A percentile compares a stretch with the other conserved stretches of the same genome.
phyloP scores from a whole-genome alignment of 2,888 invertebrate genomes.

The Xestia rhomboidea region DNA sequence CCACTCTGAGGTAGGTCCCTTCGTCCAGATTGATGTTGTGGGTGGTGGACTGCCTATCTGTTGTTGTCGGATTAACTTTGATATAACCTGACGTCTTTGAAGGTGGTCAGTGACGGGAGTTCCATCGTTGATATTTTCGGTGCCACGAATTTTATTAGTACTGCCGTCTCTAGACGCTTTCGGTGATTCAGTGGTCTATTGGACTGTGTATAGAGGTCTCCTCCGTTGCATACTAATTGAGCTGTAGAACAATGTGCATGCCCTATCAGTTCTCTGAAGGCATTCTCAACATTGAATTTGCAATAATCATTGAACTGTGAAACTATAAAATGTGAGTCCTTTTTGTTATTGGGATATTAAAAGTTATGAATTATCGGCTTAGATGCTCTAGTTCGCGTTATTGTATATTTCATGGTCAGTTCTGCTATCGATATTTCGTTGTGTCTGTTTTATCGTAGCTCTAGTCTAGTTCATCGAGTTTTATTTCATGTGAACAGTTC shows the following conservation, averaged over 20 bases:
- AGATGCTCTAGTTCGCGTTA: conserved; percentile 19
- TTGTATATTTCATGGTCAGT: conserved; percentile 18
- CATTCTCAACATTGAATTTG: conserved; percentile 66
- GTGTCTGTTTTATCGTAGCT: not conserved
- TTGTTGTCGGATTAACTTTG: not conserved
- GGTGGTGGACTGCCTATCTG: not conserved
- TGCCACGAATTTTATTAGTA: not conserved
- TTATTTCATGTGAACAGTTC: not conserved
- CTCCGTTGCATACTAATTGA: conserved; percentile 80
- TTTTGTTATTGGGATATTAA: conserved; percentile 26
- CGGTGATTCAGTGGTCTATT: not conserved
- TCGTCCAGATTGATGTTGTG: not conserved
- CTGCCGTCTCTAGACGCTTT: not conserved
- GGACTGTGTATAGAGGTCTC: conserved; percentile 66
- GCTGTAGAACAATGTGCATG: conserved; percentile 76
- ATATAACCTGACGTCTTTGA: not conserved
- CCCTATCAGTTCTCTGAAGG: conserved; percentile 80
- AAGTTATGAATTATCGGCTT: conserved; percentile 2
- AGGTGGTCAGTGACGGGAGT: not conserved
- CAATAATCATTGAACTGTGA: conserved; percentile 62
- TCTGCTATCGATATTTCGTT: not conserved
- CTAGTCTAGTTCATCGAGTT: not conserved
- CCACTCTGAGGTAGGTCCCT: not conserved
- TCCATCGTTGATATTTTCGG: not conserved
- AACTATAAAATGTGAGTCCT: conserved; percentile 57